Conservation (phyloP, 2,113 vertebrate species). For the Nibea albiflora region DNA sequence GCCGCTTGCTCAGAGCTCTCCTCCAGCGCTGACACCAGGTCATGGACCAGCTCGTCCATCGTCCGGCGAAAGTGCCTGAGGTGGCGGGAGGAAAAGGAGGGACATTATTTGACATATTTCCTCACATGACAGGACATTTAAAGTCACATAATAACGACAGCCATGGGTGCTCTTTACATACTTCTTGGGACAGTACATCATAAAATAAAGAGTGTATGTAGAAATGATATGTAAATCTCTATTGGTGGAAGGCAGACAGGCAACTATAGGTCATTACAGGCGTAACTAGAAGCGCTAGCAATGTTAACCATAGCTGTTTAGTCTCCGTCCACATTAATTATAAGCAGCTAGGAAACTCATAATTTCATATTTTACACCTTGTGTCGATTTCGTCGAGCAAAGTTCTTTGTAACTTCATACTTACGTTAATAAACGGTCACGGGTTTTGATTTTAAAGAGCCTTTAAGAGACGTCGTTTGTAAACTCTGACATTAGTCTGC, state of each 20-base stretch:
- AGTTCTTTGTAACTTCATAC: not conserved
- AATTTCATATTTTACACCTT: not conserved
- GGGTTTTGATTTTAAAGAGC: not conserved
- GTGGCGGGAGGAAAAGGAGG: not conserved
- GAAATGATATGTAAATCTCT: not conserved
- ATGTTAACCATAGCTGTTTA: not conserved
- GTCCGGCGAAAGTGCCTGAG: constrained; percentile 95
- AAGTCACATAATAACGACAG: not conserved
- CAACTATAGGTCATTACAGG: not conserved
- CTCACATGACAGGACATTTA: not conserved
- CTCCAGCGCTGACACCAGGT: constrained; percentile 97
- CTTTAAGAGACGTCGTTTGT: not conserved
- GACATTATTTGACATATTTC: not conserved
- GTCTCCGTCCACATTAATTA: no score
- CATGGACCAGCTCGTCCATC: constrained; percentile 99
- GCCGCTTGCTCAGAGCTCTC: constrained; percentile 98
- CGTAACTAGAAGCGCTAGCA: not conserved
- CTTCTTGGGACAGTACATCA: not conserved
- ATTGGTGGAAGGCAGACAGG: not conserved
- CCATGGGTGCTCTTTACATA: not conserved
- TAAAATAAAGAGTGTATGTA: not conserved
- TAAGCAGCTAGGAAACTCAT: not conserved
- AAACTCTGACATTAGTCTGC: not conserved
- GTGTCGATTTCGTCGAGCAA: not conserved
- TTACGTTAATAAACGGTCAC: constrained; percentile 5